phyloP scores from a whole-genome alignment of 2,888 invertebrate genomes.

The Athetis lepigone region DNA sequence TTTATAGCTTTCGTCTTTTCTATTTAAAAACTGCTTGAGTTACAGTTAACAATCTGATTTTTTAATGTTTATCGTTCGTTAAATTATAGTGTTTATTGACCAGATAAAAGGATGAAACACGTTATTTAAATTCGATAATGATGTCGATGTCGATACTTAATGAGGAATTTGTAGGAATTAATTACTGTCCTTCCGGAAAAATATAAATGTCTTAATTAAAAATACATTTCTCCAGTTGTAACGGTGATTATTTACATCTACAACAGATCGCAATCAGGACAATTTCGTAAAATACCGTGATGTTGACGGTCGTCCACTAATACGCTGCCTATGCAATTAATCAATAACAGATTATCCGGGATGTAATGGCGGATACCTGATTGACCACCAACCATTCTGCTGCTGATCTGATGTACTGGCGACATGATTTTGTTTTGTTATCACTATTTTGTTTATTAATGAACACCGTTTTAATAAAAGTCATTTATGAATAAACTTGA shows the following conservation, averaged over 20 bases:
- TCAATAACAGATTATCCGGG: conserved; percentile 10
- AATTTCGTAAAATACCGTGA: conserved; percentile 17
- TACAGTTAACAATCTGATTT: conserved; percentile 25
- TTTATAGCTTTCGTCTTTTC: background rate
- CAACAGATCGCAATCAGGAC: conserved; percentile 18
- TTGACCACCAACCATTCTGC: background rate
- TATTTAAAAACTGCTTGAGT: conserved; percentile 12
- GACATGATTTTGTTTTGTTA: too few relatives aligned
- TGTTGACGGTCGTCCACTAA: conserved; percentile 4
- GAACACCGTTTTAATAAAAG: too few relatives aligned
- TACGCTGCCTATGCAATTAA: conserved; percentile 1
- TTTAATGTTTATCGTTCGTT: conserved; percentile 29
- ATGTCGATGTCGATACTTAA: conserved; percentile 63
- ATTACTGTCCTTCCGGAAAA: conserved; percentile 76
- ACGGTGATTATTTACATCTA: conserved; percentile 52
- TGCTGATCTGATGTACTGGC: background rate
- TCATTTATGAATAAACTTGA: too few relatives aligned
- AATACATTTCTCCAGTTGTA: conserved; percentile 45
- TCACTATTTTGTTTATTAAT: too few relatives aligned
- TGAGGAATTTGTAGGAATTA: conserved; percentile 68
- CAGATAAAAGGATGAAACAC: conserved; percentile 54
- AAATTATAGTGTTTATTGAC: conserved; percentile 42
- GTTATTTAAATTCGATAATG: conserved; percentile 70
- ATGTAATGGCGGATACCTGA: background rate
- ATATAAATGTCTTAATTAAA: conserved; percentile 61